These are phyloP conservation scores for Engystomops pustulosus DNA, from an alignment of 2,113 vertebrate species.

Conservation along the genomic window DNA sequence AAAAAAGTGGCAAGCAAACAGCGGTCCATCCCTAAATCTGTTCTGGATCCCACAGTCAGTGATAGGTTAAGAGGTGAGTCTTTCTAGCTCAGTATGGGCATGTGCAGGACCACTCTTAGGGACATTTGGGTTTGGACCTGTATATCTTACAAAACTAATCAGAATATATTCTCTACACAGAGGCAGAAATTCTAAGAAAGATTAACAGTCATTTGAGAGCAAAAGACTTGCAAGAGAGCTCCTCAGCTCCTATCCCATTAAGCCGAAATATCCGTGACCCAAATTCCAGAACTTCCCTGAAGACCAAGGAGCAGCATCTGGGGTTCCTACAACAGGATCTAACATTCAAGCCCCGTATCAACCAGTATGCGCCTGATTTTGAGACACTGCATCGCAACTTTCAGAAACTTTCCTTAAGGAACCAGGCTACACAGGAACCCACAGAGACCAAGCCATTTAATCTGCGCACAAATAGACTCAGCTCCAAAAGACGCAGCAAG, in stretches of 20 bases:
- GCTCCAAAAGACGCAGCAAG: too few species aligned
- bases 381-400: conserved; percentile 81
- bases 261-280: conserved; percentile 60
- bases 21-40: conserved; percentile 72
- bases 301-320: conserved; percentile 77
- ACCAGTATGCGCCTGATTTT: conserved; percentile 82
- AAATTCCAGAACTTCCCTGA: conserved; percentile 71
- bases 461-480: conserved; percentile 81
- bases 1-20: conserved; percentile 65
- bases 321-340: conserved; percentile 82
- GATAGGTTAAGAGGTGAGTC: conserved; percentile 82
- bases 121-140: neutral
- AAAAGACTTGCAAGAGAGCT: conserved; percentile 74
- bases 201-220: conserved; percentile 79
- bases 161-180: conserved; percentile 64
- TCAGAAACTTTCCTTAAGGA: conserved; percentile 76
- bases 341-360: conserved; percentile 86
- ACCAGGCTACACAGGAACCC: conserved; percentile 72
- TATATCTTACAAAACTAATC: neutral
- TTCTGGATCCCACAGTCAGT: conserved; percentile 71
- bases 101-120: neutral
- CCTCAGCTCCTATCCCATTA: conserved; percentile 65
- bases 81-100: neutral
- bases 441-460: conserved; percentile 86
- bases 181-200: conserved; percentile 79